Evolutionary conservation across 2,113 vertebrate genomes (phyloP).

Genomic region (Chauna torquata): DNA sequence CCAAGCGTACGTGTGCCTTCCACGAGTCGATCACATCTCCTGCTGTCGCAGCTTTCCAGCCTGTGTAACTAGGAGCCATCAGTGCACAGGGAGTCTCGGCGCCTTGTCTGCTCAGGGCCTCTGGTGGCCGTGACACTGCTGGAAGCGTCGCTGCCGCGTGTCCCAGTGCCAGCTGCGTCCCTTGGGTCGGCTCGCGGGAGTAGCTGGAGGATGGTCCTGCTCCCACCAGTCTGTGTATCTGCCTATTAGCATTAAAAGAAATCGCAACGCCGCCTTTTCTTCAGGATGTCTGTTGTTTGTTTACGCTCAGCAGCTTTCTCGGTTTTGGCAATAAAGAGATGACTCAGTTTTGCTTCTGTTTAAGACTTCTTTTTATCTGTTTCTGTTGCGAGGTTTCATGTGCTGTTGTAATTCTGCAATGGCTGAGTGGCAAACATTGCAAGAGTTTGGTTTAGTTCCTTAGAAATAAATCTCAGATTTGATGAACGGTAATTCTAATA

Average conservation of each 20-base stretch:
- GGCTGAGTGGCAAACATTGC: not conserved
- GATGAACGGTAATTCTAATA: not conserved
- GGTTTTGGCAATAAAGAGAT: conserved; percentile 59
- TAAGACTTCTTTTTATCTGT: conserved; percentile 15
- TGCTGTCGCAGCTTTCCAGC: not conserved
- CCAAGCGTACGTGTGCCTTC: rapidly evolving
- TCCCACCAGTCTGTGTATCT: not conserved
- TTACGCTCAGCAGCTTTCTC: not conserved
- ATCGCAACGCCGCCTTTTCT: not conserved
- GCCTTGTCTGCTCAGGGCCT: not conserved
- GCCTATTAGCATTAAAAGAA: not conserved
- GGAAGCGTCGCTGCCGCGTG: rapidly evolving
- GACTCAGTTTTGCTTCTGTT: conserved; percentile 64
- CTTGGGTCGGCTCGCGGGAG: not conserved
- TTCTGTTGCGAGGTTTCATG: not conserved
- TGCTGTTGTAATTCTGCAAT: not conserved
- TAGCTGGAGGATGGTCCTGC: not conserved
- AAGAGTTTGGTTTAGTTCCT: not conserved
- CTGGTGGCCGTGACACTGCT: not conserved
- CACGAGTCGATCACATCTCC: not conserved
- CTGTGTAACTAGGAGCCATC: not conserved
- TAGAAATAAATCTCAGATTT: not conserved
- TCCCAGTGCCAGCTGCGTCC: rapidly evolving
- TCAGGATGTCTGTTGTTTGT: conserved; percentile 52
- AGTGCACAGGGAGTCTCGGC: not conserved